These are phyloP conservation scores for Pipistrellus pipistrellus DNA, from an alignment of 2,797 vertebrate species.

Conservation along the genomic window DNA sequence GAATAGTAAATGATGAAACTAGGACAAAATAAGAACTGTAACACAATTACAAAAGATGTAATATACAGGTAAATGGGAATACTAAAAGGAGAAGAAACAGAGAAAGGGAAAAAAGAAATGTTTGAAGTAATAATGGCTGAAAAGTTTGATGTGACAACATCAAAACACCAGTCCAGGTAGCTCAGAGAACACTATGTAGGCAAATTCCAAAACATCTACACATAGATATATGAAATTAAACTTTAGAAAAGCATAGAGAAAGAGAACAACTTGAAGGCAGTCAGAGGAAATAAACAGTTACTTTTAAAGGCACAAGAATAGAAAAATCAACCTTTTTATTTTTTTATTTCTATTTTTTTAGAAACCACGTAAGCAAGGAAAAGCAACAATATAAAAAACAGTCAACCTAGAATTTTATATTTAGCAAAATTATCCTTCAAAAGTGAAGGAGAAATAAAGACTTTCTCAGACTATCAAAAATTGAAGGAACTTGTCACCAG, in stretches of 20 bases:
- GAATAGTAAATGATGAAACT: background rate
- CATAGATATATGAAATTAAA: background rate
- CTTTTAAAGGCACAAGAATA: background rate
- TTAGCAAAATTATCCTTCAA: background rate
- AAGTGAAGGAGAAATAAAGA: constrained; percentile 3
- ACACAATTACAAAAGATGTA: background rate
- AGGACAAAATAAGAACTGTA: background rate
- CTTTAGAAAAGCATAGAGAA: background rate
- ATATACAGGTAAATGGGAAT: background rate
- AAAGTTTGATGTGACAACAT: background rate
- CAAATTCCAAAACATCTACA: background rate
- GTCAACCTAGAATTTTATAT: background rate
- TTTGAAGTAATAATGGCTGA: background rate
- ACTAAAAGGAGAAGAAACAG: background rate
- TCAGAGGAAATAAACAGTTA: background rate
- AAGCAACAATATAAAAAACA: background rate
- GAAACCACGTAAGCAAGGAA: background rate
- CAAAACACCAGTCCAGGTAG: background rate
- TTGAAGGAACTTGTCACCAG: background rate
- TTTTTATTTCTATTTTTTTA: background rate
- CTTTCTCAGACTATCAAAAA: background rate
- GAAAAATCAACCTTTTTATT: background rate
- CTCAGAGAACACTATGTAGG: background rate
- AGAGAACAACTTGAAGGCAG: background rate
- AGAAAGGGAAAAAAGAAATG: background rate